These are phyloP conservation scores for Acrobasis repandana DNA, from an alignment of 2,888 invertebrate genomes.

Conservation along the genomic window DNA sequence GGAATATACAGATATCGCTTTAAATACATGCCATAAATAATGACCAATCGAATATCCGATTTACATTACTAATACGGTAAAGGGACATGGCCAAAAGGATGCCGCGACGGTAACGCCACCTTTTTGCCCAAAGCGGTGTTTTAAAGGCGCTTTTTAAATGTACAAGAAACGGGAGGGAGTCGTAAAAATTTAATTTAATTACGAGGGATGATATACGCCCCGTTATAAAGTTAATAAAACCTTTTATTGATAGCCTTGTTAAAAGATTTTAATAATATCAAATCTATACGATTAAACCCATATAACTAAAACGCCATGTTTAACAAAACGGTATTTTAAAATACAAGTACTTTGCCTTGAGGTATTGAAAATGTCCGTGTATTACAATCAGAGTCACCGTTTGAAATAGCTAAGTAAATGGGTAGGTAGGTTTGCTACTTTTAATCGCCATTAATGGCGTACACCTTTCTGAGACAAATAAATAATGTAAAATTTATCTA, in stretches of 20 bases:
- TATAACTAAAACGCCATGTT: neutral
- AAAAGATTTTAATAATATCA: conserved; percentile 11
- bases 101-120: conserved; percentile 1
- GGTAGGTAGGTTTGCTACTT: too few relatives aligned
- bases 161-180: conserved; percentile 26
- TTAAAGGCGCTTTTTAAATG: conserved; percentile 7
- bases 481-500: too few relatives aligned
- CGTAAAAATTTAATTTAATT: conserved; percentile 23
- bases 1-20: too few relatives aligned
- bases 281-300: neutral
- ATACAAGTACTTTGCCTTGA: too few relatives aligned
- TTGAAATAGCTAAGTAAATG: too few relatives aligned
- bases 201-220: conserved; percentile 21
- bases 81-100: conserved; percentile 2
- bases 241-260: conserved; percentile 23
- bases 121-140: conserved; percentile 15
- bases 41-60: conserved; percentile 5
- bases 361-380: too few relatives aligned
- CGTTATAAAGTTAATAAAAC: conserved; percentile 15
- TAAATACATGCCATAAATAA: too few relatives aligned
- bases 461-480: too few relatives aligned
- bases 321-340: neutral
- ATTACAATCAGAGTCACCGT: too few relatives aligned
- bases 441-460: too few relatives aligned
- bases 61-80: conserved; percentile 17